Evolutionary conservation across 2,797 vertebrate species (phyloP), one percentile per base, ranked within the genome.

Genomic region (Urophycis tenuis): DNA sequence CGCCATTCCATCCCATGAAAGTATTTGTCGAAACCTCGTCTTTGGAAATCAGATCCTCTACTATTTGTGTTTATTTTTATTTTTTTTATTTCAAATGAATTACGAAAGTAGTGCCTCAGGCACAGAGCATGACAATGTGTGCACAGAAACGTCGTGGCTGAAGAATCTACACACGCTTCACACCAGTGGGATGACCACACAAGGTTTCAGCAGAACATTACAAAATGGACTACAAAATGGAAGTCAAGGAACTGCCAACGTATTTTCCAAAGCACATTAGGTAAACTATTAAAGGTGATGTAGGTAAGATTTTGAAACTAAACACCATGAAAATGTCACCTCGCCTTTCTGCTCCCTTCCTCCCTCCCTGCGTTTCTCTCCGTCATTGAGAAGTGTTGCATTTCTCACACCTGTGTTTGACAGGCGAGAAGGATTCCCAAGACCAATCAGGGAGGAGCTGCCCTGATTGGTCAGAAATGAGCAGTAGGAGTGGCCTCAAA

Each of bases 21-120:
- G 60, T 72, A 75, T 32, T 76, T 17, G 12, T 67, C 76, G 75
- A 74, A 84, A 80, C 71, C 39, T 73, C 79, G 83, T 75, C 77
- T 75, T 84, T 83, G 53, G 78, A 85, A 88, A 77, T 72, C 67
- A 30, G 75, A 78, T 74, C 36, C 71, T 75, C 12, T 80, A 88
- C 88, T 85, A 85, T 86, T 90, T 3, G 79, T 64, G 85, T 49
- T 71, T 75, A 11, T 80, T 89, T 90, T 84, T 87, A n/a, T 90
- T 84, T 3, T 80, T 64, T 87, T 81, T 32, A 53, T 39, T 30
- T 39, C 22, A 72, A 72, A 72, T 25, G 10, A 67, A 11, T 49
- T 67, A 67, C 60, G 10, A 72, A 72, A 72, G n/a, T 36, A 72
- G 33, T 22, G 36, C 34, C 14, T 34, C 71, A n/a, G 80, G 35